phyloP scores from a whole-genome alignment of 2,113 vertebrate species.

The Pao palembangensis region DNA sequence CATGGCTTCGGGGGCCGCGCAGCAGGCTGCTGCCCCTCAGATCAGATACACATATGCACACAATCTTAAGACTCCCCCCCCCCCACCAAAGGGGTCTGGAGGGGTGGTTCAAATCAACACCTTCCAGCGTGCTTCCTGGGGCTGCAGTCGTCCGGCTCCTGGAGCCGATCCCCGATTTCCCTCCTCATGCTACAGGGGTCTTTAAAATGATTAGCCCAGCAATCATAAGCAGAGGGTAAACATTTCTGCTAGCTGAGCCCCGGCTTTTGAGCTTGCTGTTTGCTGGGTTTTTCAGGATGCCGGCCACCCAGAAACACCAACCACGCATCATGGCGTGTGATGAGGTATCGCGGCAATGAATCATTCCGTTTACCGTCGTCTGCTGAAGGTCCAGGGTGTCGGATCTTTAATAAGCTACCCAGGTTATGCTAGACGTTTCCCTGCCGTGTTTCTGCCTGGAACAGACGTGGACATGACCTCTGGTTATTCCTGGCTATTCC shows the following conservation, averaged over 20 bases:
- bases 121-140: slow-evolving; percentile 59
- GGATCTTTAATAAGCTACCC: too few relatives aligned
- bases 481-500: not conserved
- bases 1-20: slow-evolving; percentile 36
- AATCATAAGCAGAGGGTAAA: slow-evolving; percentile 62
- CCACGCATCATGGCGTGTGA: slow-evolving; percentile 14
- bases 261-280: slow-evolving; percentile 38
- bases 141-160: slow-evolving; percentile 53
- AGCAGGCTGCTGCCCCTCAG: slow-evolving; percentile 44
- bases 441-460: not conserved
- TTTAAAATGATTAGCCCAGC: slow-evolving; percentile 68
- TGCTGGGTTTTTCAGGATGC: slow-evolving; percentile 66
- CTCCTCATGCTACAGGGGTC: slow-evolving; percentile 52
- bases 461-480: not conserved
- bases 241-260: slow-evolving; percentile 58
- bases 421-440: too few relatives aligned
- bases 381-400: too few relatives aligned
- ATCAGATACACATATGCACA: slow-evolving; percentile 38
- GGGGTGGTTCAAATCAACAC: slow-evolving; percentile 66
- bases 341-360: not conserved
- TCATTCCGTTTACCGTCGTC: too few relatives aligned
- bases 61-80: slow-evolving; percentile 19
- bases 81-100: slow-evolving; percentile 33
- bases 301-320: slow-evolving; percentile 22
- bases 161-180: slow-evolving; percentile 66